Conservation (phyloP, 2,888 invertebrate species). For the Dryocosmus kuriphilus region DNA sequence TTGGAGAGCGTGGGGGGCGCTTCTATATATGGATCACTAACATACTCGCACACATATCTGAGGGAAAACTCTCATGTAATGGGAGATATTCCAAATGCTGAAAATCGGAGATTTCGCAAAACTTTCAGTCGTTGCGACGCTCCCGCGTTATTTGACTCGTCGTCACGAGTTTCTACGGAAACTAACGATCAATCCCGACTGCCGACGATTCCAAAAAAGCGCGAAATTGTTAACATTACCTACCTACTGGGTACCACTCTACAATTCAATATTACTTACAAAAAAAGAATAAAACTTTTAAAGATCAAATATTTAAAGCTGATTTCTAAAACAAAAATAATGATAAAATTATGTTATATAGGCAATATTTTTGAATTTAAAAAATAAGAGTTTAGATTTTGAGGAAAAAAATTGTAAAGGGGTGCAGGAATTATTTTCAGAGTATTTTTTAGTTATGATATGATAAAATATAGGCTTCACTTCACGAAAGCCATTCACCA, state of each 20-base stretch:
- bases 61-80: slow-evolving; percentile 55
- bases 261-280: too few relatives aligned
- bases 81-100: slow-evolving; percentile 54
- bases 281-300: too few relatives aligned
- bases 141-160: slow-evolving; percentile 22
- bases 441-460: too few relatives aligned
- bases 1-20: slow-evolving; percentile 71
- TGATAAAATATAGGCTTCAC: too few relatives aligned
- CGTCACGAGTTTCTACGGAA: not conserved
- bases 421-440: too few relatives aligned
- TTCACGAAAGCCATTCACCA: too few relatives aligned
- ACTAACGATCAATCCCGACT: not conserved
- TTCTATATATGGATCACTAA: slow-evolving; percentile 76
- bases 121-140: not conserved
- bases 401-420: too few relatives aligned
- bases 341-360: too few relatives aligned
- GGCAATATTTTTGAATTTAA: too few relatives aligned
- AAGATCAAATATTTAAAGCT: too few relatives aligned
- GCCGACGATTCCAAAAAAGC: not conserved
- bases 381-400: too few relatives aligned
- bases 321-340: too few relatives aligned
- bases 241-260: not conserved
- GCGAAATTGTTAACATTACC: not conserved
- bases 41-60: slow-evolving; percentile 58
- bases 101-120: slow-evolving; percentile 40